A percentile compares a stretch with the other conserved stretches of the same genome.
Conservation (phyloP, 30 jellyfish, hydroid and myxozoan genomes). For the Aurelia sp. region DNA sequence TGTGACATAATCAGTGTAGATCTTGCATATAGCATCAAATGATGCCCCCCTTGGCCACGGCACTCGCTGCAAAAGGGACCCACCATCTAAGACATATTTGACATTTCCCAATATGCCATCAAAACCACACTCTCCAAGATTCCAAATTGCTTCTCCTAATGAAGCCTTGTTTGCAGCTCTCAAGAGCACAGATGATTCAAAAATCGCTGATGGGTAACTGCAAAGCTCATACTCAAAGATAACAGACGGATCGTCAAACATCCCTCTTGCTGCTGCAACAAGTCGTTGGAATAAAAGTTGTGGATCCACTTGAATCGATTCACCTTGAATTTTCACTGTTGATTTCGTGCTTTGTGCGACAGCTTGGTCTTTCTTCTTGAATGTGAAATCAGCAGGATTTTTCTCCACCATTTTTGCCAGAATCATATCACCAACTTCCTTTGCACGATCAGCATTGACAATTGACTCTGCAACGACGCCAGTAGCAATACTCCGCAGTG, state of each 20-base stretch:
- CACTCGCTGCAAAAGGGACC: slow-evolving; percentile 34
- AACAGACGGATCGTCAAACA: neutral
- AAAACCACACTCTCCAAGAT: slow-evolving; percentile 1
- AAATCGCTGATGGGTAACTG: slow-evolving; percentile 37
- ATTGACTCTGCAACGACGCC: slow-evolving; percentile 36
- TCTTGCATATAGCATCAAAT: slow-evolving; percentile 21
- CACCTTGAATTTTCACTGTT: slow-evolving; percentile 38
- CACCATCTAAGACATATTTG: slow-evolving; percentile 47
- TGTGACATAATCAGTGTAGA: slow-evolving; percentile 33
- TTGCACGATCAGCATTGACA: slow-evolving; percentile 42
- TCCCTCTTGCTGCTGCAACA: slow-evolving; percentile 7
- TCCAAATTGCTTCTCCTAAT: slow-evolving; percentile 23
- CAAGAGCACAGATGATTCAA: slow-evolving; percentile 13
- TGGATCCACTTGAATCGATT: slow-evolving; percentile 51
- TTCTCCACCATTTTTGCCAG: slow-evolving; percentile 16
- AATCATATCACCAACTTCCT: slow-evolving; percentile 27
- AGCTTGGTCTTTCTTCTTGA: slow-evolving; percentile 38
- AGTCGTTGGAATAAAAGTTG: slow-evolving; percentile 41
- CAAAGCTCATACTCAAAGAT: slow-evolving; percentile 42
- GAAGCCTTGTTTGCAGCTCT: slow-evolving; percentile 35
- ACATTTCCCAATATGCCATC: slow-evolving; percentile 7
- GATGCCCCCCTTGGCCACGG: slow-evolving; percentile 37
- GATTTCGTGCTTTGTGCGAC: slow-evolving; percentile 13
- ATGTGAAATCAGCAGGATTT: slow-evolving; percentile 16
- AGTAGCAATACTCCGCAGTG: slow-evolving; percentile 32